Percentiles rank a stretch among this genome's conserved stretches.
Conservation (phyloP, 2,888 invertebrate species). For the Ptilodon capucinus region DNA sequence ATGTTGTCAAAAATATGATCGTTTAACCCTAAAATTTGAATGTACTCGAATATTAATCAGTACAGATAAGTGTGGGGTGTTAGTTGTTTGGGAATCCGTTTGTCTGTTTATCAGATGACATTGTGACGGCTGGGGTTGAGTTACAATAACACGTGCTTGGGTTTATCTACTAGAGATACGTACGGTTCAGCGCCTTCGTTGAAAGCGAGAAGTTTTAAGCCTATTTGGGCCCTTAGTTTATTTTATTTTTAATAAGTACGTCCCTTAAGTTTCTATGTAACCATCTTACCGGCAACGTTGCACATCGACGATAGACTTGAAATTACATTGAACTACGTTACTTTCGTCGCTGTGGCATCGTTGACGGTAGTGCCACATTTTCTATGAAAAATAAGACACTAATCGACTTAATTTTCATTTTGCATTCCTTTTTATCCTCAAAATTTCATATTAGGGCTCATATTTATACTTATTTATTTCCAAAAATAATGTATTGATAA, state of each 20-base stretch:
- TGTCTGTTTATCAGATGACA: slow-evolving; percentile 54
- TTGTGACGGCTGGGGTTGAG: slow-evolving; percentile 39
- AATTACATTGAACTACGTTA: no score
- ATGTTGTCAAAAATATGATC: slow-evolving; percentile 10
- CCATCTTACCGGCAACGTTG: no score
- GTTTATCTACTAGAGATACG: slow-evolving; percentile 44
- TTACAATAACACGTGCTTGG: slow-evolving; percentile 50
- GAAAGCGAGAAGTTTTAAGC: slow-evolving; percentile 11
- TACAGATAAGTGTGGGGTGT: slow-evolving; percentile 47
- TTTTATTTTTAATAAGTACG: background rate
- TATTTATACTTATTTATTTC: background rate
- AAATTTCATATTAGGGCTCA: no score
- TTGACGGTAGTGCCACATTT: no score
- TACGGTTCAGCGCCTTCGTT: slow-evolving; percentile 27
- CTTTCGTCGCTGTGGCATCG: no score
- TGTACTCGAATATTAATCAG: slow-evolving; percentile 59
- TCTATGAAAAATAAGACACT: no score
- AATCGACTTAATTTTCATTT: no score
- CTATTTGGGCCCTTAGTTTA: background rate
- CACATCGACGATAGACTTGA: no score
- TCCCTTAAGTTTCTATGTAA: no score
- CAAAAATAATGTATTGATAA: background rate
- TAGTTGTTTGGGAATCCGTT: slow-evolving; percentile 35
- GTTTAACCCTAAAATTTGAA: slow-evolving; percentile 46
- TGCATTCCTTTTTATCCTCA: no score